Evolutionary conservation across 2,888 invertebrate species (phyloP), one percentile per base, ranked within the genome.

Genomic region (Drosophila quinaria): DNA sequence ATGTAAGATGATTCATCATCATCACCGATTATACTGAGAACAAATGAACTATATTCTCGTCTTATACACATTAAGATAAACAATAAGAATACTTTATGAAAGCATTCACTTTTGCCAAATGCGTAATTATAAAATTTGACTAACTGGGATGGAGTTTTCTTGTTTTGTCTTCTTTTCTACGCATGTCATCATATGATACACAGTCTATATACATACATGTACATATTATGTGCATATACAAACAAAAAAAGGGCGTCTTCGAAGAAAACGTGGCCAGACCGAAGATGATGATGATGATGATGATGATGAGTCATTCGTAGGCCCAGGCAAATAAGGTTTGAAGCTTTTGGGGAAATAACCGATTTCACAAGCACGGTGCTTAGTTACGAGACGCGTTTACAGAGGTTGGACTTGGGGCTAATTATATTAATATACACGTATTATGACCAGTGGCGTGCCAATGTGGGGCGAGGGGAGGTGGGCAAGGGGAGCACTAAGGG

Each of bases 1-100:
- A 17, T 50, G 49, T 59, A 47, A 47, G 50, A 71, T 66, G 74
- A 62, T 60, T 74, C 61, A 72, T 41, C 51, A 31, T 0, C 50
- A 5, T 37, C 29, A 8, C 29, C 29, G 29, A 8, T 29, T 29
- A 8, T 33, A 22, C 44, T 3, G 19, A 22, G 19, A 31, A 13
- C 17, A 33, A 5, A 46, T n/a, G 19, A 44, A 39, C 9, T 10
- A 50, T 17, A 11, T 29, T 9, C 29, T 2, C 3, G 4, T 2
- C 31, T n/a, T n/a, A n/a, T 13, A 13, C 11, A 42, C 17, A 19
- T 11, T 4, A 19, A 19, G 11, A 25, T 13, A 13, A 19, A 42
- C 17, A 19, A 42, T 11, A 19, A 19, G 11, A 22, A 22, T 42
- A 13, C 19, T 13, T 11, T 11, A 22, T 6, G 11, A 39, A 37